Base-by-base conservation (phyloP, 2,797 vertebrate genomes). In the Gymnoscopelus braueri region DNA sequence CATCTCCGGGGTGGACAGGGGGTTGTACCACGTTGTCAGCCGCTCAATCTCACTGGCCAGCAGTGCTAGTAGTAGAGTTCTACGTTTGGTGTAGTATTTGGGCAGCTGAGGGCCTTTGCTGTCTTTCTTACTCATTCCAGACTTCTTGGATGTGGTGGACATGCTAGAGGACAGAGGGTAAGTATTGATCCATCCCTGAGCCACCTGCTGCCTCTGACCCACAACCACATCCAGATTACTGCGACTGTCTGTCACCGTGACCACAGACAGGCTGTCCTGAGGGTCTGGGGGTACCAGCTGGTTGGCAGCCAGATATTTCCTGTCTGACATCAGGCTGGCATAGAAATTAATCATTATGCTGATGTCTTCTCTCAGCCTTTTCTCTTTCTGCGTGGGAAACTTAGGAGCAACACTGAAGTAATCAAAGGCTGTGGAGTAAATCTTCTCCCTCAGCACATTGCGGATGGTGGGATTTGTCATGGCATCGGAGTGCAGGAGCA, bases 121-220 rank as follows among this genome's bases (percentile, higher is more conserved):
- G 51, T 96, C 97, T 85, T 98, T 98, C 90, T 99, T 99, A 5
- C 52, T 67, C 53, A 54, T 49, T 98, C 97, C 97, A 86, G 98
- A 99, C 89, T 99, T 99, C 89, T 98, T 98, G 84, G 98, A 99
- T 78, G 99, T 96, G 13, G 97, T 99, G 15, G 97, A 99, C 95
- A 98, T 97, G 87, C 97, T 97, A 1, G 97, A 98, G 81, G 98
- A 98, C 75, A 98, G 92, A 0, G 97, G 97, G 69, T 98, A 98
- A 1, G 97, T 99, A 82, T 99, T 99, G 90, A 99, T 99, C 98
- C 98, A 99, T 32, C 98, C 98, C 77, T 99, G 98, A 0, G 94
- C 89, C 44, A 94, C 95, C 81, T 96, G 97, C 66, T 99, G 97
- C 67, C 97, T 95, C 83, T 97, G 96, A 32, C 97, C 96, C 19